Evolutionary conservation across 1,140 invertebrate species (phyloP).

Genomic region (Orussus abietinus): DNA sequence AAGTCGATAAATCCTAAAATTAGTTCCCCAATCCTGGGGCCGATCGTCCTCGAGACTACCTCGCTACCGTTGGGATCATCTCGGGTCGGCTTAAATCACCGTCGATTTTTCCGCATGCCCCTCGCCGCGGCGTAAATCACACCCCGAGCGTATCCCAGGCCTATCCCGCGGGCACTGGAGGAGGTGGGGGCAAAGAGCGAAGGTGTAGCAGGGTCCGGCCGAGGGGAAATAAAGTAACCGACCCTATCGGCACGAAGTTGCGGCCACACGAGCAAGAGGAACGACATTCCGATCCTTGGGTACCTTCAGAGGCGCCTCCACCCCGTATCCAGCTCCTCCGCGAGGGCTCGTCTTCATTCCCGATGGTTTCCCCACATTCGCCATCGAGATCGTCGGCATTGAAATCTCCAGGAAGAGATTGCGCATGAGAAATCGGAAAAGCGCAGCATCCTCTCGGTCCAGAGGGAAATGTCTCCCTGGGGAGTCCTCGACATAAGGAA

Average conservation of each 20-base stretch:
- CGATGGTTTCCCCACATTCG: slow-evolving; percentile 4
- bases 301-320: slow-evolving; percentile 22
- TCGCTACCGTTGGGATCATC: too few species aligned
- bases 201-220: slow-evolving; percentile 14
- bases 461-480: background rate
- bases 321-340: slow-evolving; percentile 15
- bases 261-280: slow-evolving; percentile 24
- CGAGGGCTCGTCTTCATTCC: slow-evolving; percentile 20
- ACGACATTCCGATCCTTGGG: slow-evolving; percentile 29
- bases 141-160: slow-evolving; percentile 1
- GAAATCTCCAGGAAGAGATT: slow-evolving; percentile 5
- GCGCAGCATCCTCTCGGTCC: background rate
- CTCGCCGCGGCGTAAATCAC: slow-evolving; percentile 3
- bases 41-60: too few species aligned
- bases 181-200: background rate
- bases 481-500: background rate
- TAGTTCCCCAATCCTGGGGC: too few species aligned
- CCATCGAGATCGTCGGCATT: slow-evolving; percentile 5
- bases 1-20: too few species aligned
- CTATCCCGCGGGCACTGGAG: slow-evolving; percentile 4
- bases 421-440: slow-evolving; percentile 6
- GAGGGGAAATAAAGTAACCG: slow-evolving; percentile 18
- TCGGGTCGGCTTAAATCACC: slow-evolving; percentile 4
- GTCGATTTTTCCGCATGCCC: background rate
- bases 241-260: slow-evolving; percentile 26